Percentiles rank a stretch among this genome's conserved stretches.
These are phyloP conservation scores for Hypsibius dujardini DNA, from an alignment of 1,140 invertebrate species.

Conservation along the genomic window DNA sequence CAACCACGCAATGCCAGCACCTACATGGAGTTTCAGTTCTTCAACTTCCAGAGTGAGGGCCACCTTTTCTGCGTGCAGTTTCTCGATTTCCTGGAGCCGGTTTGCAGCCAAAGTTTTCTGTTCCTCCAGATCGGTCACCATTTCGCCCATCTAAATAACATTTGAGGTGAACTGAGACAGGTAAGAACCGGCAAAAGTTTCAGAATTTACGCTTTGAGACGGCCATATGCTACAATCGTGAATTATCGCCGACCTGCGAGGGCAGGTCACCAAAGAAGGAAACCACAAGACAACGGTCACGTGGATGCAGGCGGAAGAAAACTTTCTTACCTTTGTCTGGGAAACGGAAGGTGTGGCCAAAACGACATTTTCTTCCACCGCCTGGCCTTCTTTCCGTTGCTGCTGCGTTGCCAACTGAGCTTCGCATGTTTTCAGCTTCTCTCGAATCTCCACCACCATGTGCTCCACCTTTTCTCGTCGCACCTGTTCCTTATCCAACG, in stretches of 20 bases:
- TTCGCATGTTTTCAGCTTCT: background rate
- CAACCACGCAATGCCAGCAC: no score
- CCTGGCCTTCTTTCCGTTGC: background rate
- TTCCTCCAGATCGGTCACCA: constrained; percentile 77
- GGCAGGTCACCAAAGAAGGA: background rate
- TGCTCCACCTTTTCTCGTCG: constrained; percentile 18
- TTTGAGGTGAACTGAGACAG: constrained; percentile 20
- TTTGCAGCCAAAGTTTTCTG: constrained; percentile 75
- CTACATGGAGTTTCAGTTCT: constrained; percentile 90
- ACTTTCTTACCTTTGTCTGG: constrained; percentile 40
- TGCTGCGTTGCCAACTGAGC: background rate
- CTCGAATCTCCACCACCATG: constrained; percentile 19
- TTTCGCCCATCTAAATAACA: constrained; percentile 57
- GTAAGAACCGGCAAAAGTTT: constrained; percentile 22
- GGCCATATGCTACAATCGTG: no score
- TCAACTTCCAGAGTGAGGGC: constrained; percentile 72
- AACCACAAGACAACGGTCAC: constrained; percentile 13
- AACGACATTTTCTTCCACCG: constrained; percentile 14
- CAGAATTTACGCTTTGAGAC: constrained; percentile 17
- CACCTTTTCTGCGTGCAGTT: constrained; percentile 72
- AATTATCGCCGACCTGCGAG: no score
- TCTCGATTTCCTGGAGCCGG: constrained; percentile 75
- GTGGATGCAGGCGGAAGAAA: no score
- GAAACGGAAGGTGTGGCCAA: background rate
- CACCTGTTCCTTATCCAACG: constrained; percentile 50